These are phyloP conservation scores for Montipora capricornis DNA, from an alignment of 64 coral and sea anemone species.

Conservation along the genomic window DNA sequence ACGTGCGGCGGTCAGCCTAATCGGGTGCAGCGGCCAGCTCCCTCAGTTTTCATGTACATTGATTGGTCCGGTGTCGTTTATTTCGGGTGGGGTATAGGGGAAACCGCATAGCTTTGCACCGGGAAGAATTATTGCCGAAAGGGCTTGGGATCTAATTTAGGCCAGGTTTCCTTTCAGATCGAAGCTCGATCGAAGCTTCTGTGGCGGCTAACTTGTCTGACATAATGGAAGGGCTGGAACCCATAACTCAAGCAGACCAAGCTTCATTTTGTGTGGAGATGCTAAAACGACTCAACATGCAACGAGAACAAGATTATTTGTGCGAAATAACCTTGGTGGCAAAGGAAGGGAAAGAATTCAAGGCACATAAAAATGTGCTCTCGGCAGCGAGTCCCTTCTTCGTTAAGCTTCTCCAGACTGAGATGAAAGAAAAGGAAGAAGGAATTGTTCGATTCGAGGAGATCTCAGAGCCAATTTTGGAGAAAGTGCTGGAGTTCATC, in stretches of 20 bases:
- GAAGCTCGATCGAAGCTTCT: no score
- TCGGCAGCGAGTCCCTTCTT: slow-evolving; percentile 14
- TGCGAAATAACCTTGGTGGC: slow-evolving; percentile 34
- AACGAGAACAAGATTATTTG: background rate
- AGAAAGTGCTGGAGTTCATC: background rate
- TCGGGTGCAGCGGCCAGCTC: no score
- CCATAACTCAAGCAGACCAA: background rate
- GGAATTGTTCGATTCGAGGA: background rate
- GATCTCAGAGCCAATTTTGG: background rate
- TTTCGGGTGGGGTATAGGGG: no score
- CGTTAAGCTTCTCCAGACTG: background rate
- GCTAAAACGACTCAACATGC: background rate
- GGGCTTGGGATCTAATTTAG: no score
- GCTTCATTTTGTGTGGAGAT: slow-evolving; percentile 17
- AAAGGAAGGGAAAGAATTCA: slow-evolving; percentile 4
- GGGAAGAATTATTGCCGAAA: no score
- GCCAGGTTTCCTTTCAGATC: no score
- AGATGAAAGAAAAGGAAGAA: slow-evolving; percentile 48
- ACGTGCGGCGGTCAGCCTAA: no score
- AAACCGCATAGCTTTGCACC: no score
- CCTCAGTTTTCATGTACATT: no score
- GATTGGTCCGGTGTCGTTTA: no score
- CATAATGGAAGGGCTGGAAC: background rate
- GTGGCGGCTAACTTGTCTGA: background rate
- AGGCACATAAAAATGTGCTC: background rate